Base-by-base conservation (phyloP, 2,888 invertebrate species). In the Ormyrus rosae region DNA sequence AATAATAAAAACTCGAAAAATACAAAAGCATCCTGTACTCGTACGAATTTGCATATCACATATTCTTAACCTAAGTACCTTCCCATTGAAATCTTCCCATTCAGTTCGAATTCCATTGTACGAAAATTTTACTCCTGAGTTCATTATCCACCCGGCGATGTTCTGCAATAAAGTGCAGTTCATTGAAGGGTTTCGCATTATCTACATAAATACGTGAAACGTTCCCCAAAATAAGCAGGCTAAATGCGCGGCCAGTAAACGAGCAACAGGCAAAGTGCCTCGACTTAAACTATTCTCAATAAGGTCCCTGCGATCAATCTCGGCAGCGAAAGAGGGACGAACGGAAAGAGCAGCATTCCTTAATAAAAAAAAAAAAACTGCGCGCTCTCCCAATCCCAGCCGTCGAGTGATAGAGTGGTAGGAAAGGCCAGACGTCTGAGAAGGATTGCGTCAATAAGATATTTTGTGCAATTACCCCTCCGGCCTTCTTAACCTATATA, bases 391-490 rank as follows among this genome's bases (percentile, higher is more conserved):
- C 51, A 48, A 75, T 67, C 46, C 53, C 60, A 34, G 34, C 10
- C 34, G 46, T 2, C 13, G 46, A 45, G 50, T 48, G 50, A 53
- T 71, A 67, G 19, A 60, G 48, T 19, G 34, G 34, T 34, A 19
- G 7, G 11, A 46, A 53, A 50, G 69, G 46, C 11, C 80, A 45
- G 61, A 58, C 60, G 56, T 78, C 19, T 53, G 46, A 67, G 71
- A 75, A 6, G 69, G 56, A 79, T 81, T 81, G 69, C 68, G 76
- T 65, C 76, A 76, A 79, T 81, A 79, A 81, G 69, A 79, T 76
- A 81, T 76, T 80, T 82, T 65, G 77, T 80, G 64, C 75, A 80
- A 80, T 82, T 82, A 80, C 78, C 65, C 65, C 65, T 8, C 7
- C 50, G 56, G 50, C 9, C 80, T 80, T 69, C 69, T 80, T 74